These are phyloP conservation scores for Sebastes hubbsi DNA, from an alignment of 2,797 vertebrate species.

Conservation along the genomic window DNA sequence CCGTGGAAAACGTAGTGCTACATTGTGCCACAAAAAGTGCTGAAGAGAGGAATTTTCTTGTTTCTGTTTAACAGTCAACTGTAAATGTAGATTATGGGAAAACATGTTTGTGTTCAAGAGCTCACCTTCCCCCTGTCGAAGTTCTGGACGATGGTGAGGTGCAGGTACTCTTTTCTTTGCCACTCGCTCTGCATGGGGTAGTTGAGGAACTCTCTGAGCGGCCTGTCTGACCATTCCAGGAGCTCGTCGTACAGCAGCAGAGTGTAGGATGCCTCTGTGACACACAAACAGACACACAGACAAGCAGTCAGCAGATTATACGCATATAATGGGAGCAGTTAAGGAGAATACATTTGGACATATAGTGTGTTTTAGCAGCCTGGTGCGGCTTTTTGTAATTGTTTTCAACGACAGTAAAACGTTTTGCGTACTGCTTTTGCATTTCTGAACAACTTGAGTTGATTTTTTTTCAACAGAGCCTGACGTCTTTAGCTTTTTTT, in stretches of 20 bases:
- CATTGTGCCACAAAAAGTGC: not conserved
- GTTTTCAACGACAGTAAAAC: too few species aligned
- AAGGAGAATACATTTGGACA: not conserved
- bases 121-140: constrained; percentile 97
- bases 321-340: not conserved
- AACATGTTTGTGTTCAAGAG: not conserved
- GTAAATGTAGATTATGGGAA: not conserved
- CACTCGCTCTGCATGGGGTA: constrained; percentile 99
- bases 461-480: too few species aligned
- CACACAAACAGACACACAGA: not conserved
- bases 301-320: not conserved
- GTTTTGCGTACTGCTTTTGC: too few species aligned
- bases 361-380: too few species aligned
- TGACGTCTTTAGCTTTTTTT: too few species aligned
- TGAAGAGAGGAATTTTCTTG: not conserved
- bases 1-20: not conserved
- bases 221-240: constrained; percentile 96
- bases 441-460: too few species aligned
- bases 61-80: not conserved
- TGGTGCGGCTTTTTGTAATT: too few species aligned
- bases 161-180: constrained; percentile 97
- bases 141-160: constrained; percentile 97
- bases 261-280: constrained; percentile 94
- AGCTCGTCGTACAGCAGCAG: constrained; percentile 95
- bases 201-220: constrained; percentile 94